Base-by-base conservation (phyloP, 1,140 invertebrate species). In the Vollenhovia emeryi region DNA sequence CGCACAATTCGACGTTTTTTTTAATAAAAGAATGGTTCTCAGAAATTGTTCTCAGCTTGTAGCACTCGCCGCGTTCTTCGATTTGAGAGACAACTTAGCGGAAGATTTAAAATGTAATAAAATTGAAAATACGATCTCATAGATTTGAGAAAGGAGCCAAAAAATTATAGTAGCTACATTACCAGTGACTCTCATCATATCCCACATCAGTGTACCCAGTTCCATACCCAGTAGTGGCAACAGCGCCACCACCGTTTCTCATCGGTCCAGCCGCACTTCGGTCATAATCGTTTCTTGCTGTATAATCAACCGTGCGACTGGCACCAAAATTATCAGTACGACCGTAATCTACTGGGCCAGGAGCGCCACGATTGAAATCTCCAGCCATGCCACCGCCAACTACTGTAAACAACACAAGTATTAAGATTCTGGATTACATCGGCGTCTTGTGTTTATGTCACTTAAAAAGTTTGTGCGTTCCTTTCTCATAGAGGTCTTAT, bases 241-340 rank as follows among this genome's bases (percentile, higher is more conserved):
- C 94, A 0, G 93, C 91, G 8, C 92, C 92, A 71, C 93, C 94
- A n/a, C 94, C 94, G 30, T 95, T 95, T 84, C 94, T 93, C 93
- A 95, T 95, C 7, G 94, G 94, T 27, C 94, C 94, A 33, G 94
- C 91, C 7, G 93, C 91, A 33, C 88, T 91, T 21, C 94, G 93
- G 68, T 95, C 94, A 82, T 95, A 95, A 73, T 95, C 94, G 62
- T 92, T 94, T 88, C 94, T 92, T 15, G 94, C 90, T 21, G 93
- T 90, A 62, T 95, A 95, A 74, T 94, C 94, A 15, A 94, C 93
- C 11, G 92, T 90, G n/a, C 94, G 91, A 33, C 92, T 92, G 13
- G 92, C 89, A 21, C 92, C 93, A 76, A 94, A 95, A 78, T 92
- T 95, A 73, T 95, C 94, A 6, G 93, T 94, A 7, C 94, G 93